Conservation (phyloP, 1,140 invertebrate genomes). For the Colletes gigas region DNA sequence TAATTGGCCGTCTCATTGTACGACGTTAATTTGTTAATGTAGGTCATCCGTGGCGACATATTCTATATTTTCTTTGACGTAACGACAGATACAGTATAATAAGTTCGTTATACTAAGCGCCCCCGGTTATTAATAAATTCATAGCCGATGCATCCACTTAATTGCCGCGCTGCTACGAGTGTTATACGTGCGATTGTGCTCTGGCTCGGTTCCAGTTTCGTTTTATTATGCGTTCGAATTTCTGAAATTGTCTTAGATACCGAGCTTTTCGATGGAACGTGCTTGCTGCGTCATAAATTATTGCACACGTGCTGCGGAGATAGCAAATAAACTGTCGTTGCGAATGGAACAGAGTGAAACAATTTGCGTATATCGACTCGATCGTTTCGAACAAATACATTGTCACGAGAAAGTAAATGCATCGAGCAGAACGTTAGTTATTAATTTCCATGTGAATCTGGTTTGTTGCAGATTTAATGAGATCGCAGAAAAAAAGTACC, state of each 20-base stretch:
- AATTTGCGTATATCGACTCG: neutral
- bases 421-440: too few relatives aligned
- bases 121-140: conserved; percentile 37
- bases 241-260: neutral
- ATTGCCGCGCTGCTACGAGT: conserved; percentile 6
- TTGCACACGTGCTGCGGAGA: neutral
- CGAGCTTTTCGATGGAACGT: neutral
- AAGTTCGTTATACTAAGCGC: conserved; percentile 23
- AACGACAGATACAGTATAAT: neutral
- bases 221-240: neutral
- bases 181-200: neutral
- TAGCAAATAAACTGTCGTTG: neutral
- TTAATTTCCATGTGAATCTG: too few relatives aligned
- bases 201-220: conserved; percentile 1
- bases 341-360: neutral
- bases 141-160: conserved; percentile 7
- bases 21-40: conserved; percentile 20
- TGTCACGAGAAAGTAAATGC: too few relatives aligned
- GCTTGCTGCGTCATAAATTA: neutral
- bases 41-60: conserved; percentile 15
- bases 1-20: neutral
- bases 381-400: neutral
- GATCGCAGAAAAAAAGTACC: too few relatives aligned
- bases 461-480: too few relatives aligned
- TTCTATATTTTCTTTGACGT: neutral